Evolutionary conservation across 2,888 invertebrate genomes (phyloP).

Genomic region (Silvanus unidentatus): DNA sequence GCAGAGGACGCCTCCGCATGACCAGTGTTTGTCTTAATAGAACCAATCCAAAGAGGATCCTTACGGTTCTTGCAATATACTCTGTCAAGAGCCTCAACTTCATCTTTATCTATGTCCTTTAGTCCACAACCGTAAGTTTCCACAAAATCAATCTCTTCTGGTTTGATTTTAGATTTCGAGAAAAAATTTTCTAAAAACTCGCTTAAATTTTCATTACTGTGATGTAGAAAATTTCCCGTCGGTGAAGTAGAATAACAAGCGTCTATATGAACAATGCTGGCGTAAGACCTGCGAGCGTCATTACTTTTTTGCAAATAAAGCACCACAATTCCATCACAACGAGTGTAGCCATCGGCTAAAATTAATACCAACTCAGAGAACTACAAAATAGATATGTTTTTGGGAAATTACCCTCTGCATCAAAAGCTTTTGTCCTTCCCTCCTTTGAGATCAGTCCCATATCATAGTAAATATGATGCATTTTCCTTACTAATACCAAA

Average conservation of each 20-base stretch:
- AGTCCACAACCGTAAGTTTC: slow-evolving; percentile 42
- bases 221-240: slow-evolving; percentile 36
- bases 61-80: slow-evolving; percentile 78
- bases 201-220: slow-evolving; percentile 42
- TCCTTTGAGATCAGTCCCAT: slow-evolving; percentile 57
- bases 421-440: slow-evolving; percentile 60
- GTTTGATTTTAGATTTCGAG: slow-evolving; percentile 44
- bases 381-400: background rate
- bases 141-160: slow-evolving; percentile 40
- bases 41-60: slow-evolving; percentile 80
- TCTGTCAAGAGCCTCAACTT: slow-evolving; percentile 85
- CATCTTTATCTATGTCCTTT: slow-evolving; percentile 54
- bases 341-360: slow-evolving; percentile 70
- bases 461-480: slow-evolving; percentile 57
- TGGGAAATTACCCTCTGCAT: slow-evolving; percentile 51
- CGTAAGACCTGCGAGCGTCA: slow-evolving; percentile 51
- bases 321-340: slow-evolving; percentile 75
- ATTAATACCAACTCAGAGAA: too few relatives aligned
- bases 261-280: slow-evolving; percentile 52
- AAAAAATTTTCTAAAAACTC: slow-evolving; percentile 54
- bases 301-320: slow-evolving; percentile 65
- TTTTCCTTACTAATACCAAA: slow-evolving; percentile 58
- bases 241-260: slow-evolving; percentile 55
- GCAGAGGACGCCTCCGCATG: slow-evolving; percentile 91
- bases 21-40: slow-evolving; percentile 96